Base-by-base conservation (phyloP, 2,113 vertebrate genomes). In the Gymnogyps californianus region DNA sequence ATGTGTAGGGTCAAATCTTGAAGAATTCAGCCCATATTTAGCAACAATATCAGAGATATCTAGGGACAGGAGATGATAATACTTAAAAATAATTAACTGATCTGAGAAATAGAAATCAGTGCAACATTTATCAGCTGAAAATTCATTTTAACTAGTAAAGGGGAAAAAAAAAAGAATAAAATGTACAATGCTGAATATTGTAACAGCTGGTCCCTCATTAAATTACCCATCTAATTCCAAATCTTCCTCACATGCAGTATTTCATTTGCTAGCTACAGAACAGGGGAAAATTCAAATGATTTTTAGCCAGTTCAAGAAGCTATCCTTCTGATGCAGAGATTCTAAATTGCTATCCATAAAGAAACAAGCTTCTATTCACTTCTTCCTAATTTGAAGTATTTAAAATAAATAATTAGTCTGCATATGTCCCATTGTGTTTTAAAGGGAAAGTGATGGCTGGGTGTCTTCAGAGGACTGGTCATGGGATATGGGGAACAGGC, bases 211-310 rank as follows among this genome's bases (percentile, higher is more conserved):
- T 89, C 74, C 61, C 84, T 80, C 74, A 88, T 83, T 58, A 84
- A 67, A 72, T 78, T 87, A 38, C 62, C 49, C 42, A 89, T 52
- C 55, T 84, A 75, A 94, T 31, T 89, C 29, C 40, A 82, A 80
- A 62, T 55, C 44, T 67, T 59, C 70, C 81, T 59, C 54, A 89
- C 58, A 75, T 81, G 67, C n/a, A 91, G 17, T 51, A 69, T 93
- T 96, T 93, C 55, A 82, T 62, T 62, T 88, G 79, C 74, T 93
- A 93, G 89, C 74, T 86, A 88, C 57, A 64, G 84, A 94, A 94
- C 61, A 64, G 38, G 38, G 61, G 38, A 64, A 64, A 87, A 92
- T 67, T 79, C 29, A 94, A 76, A 80, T 69, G 13, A 80, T 65
- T 94, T 88, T 91, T 77, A 94, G 49, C 58, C 89, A 79, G 34